phyloP scores from a whole-genome alignment of 2,888 invertebrate species.

The Alentia gelatinosa region DNA sequence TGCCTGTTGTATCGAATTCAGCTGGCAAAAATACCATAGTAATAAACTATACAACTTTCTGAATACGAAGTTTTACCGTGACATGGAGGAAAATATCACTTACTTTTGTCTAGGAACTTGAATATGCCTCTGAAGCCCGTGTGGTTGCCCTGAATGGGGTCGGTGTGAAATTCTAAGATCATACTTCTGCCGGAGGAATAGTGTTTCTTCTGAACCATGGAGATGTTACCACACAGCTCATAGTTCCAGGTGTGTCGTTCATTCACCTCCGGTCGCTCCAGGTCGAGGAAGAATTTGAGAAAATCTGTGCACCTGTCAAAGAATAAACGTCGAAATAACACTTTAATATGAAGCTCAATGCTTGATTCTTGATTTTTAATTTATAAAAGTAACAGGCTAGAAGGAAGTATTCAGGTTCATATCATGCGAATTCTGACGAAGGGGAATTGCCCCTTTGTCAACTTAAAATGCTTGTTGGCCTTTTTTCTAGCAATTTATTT shows the following conservation, averaged over 20 bases:
- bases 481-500: too few relatives aligned
- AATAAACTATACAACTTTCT: too few relatives aligned
- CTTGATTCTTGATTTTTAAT: too few relatives aligned
- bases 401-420: too few relatives aligned
- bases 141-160: conserved; percentile 67
- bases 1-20: background rate
- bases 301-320: conserved; percentile 77
- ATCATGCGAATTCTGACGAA: too few relatives aligned
- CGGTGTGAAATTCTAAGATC: conserved; percentile 78
- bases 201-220: conserved; percentile 73
- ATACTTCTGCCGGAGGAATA: conserved; percentile 76
- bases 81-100: conserved; percentile 65
- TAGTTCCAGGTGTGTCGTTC: conserved; percentile 72
- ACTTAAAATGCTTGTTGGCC: too few relatives aligned
- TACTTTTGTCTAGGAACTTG: conserved; percentile 77
- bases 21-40: background rate
- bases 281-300: conserved; percentile 75
- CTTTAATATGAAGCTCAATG: too few relatives aligned
- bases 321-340: too few relatives aligned
- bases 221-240: conserved; percentile 77
- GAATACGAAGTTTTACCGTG: too few relatives aligned
- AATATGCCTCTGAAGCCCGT: conserved; percentile 77
- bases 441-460: too few relatives aligned
- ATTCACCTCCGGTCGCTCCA: conserved; percentile 78
- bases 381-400: too few relatives aligned